Evolutionary conservation across 2,797 vertebrate species (phyloP).

Genomic region (Cyprinella venusta): DNA sequence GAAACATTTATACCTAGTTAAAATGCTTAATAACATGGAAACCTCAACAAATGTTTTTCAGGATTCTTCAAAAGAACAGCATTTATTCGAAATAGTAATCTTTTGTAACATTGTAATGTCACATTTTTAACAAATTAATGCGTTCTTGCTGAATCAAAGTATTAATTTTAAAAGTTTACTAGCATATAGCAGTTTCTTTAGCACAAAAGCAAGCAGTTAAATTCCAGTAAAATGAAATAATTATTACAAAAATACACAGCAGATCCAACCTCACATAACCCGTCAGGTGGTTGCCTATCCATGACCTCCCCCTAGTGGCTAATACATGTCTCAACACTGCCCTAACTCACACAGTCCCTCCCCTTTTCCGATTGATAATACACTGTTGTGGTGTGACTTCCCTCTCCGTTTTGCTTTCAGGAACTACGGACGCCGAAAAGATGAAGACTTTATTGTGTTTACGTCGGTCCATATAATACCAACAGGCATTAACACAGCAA

Average conservation of each 20-base stretch:
- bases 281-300: background rate
- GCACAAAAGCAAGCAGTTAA: background rate
- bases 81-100: background rate
- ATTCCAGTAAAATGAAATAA: background rate
- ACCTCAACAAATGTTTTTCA: background rate
- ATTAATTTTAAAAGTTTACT: background rate
- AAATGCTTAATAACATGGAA: too few relatives aligned
- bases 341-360: too few relatives aligned
- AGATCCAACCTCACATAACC: background rate
- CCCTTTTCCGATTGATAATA: background rate
- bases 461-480: slow-evolving; percentile 85
- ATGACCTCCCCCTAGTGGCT: background rate
- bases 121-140: background rate
- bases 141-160: background rate
- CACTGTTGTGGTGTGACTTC: background rate
- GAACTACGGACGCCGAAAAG: background rate
- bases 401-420: background rate
- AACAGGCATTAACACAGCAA: slow-evolving; percentile 80
- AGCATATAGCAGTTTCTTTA: background rate
- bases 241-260: slow-evolving; percentile 6
- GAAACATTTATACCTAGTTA: background rate
- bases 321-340: background rate
- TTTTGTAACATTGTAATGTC: background rate
- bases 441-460: slow-evolving; percentile 82
- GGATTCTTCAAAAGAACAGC: background rate